Evolutionary conservation across 2,888 invertebrate genomes (phyloP), one percentile per base, ranked within the genome.

Genomic region (Eupithecia centaureata): DNA sequence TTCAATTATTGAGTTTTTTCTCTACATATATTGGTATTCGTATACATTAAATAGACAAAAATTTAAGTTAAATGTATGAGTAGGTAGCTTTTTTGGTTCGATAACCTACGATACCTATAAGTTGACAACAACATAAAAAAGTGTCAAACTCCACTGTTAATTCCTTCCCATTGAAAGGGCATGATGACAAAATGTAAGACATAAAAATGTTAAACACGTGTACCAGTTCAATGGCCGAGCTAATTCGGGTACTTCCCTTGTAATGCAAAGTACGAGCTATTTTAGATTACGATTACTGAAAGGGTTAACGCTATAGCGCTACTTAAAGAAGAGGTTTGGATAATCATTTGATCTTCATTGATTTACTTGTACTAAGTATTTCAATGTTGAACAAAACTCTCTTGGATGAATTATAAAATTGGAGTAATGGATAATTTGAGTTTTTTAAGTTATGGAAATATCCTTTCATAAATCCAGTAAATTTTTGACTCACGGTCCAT

Each of bases 221-320:
- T 32, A 58, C 33, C 32, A 57, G 91, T 84, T 90, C 89, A 86
- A 79, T 76, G 89, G 57, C 84, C 90, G 86, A 73, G 82, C 90
- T 91, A 91, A 89, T 86, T 90, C 80, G 76, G 90, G 85, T 81
- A 80, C 84, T 87, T 85, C 84, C 86, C 82, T 73, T 76, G 84
- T 81, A 83, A 82, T 82, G 77, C 61, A 68, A 79, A 82, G 81
- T 85, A 84, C 83, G 78, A 73, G 76, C 77, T 83, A 82, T 83
- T 83, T 82, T 65, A 62, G 78, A 80, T 79, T 77, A 78, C 75
- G 78, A 80, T 81, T 80, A 79, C 77, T 68, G 57, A 63, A 58
- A 59, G 65, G 56, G 63, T 28, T 42, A 56, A 42, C 25, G 33
- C 32, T 57, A 33, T 42, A 56, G 18, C 25, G 33, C 32, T 57